A percentile compares a stretch with the other conserved stretches of the same genome.
Conservation (phyloP, 2,113 vertebrate species). For the Cyprinodon brontotheroides region DNA sequence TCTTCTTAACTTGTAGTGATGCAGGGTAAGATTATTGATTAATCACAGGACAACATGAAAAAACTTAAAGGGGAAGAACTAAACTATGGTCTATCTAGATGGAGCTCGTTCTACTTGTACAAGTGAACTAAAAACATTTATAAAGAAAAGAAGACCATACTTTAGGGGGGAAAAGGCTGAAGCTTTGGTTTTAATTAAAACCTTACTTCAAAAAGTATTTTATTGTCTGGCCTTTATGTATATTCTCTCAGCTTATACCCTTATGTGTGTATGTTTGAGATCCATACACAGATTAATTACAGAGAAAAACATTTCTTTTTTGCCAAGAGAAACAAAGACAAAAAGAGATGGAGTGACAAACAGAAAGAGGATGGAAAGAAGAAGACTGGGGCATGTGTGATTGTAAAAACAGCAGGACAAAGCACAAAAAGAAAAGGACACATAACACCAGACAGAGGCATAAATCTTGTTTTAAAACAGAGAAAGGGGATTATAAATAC, state of each 20-base stretch:
- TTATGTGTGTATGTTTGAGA: neutral
- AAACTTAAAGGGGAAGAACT: too few species aligned
- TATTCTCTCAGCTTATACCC: too few species aligned
- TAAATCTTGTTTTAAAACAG: constrained; percentile 19
- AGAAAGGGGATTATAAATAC: constrained; percentile 32
- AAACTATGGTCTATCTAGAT: too few species aligned
- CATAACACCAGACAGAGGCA: constrained; percentile 1
- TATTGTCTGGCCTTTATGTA: too few species aligned
- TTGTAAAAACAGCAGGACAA: neutral
- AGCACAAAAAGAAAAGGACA: neutral
- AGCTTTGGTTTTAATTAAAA: neutral
- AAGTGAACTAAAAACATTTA: neutral
- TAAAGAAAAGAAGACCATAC: neutral
- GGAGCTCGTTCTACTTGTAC: neutral
- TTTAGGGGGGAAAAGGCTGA: neutral
- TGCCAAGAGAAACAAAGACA: constrained; percentile 20
- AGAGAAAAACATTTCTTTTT: neutral
- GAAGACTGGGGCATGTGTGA: neutral
- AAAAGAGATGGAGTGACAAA: constrained; percentile 26
- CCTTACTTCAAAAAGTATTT: neutral
- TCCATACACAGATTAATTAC: neutral
- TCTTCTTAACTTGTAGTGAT: too few species aligned
- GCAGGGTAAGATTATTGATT: too few species aligned
- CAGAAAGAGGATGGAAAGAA: constrained; percentile 6
- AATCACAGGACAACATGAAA: too few species aligned